Evolutionary conservation across 2,888 invertebrate species (phyloP).

Genomic region (Acanthosepion esculentum): DNA sequence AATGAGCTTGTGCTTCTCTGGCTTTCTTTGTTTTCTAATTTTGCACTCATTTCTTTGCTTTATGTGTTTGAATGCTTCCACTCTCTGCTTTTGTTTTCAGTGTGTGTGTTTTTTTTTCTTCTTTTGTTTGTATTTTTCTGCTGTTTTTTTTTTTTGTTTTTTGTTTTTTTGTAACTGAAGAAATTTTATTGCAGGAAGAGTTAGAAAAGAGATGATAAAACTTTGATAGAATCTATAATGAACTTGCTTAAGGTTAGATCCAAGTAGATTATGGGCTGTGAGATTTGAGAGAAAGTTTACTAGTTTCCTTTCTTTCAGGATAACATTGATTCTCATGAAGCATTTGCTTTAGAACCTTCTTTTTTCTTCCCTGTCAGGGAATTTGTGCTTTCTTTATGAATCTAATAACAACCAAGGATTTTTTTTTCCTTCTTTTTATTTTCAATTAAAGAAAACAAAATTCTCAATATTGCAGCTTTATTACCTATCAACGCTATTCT

Average conservation of each 20-base stretch:
- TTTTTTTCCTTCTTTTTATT: too few relatives aligned
- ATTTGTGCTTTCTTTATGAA: background rate
- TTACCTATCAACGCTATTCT: too few relatives aligned
- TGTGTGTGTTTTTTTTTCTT: background rate
- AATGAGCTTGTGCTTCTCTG: background rate
- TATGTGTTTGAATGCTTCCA: background rate
- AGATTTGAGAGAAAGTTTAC: background rate
- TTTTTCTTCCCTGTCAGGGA: background rate
- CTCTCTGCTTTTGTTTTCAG: constrained; percentile 35
- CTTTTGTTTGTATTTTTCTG: background rate
- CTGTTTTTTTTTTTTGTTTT: background rate
- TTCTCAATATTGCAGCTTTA: background rate
- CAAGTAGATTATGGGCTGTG: background rate
- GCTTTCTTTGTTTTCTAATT: background rate
- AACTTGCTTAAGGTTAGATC: background rate
- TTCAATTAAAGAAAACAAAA: background rate
- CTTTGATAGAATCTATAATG: background rate
- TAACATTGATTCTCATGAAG: background rate
- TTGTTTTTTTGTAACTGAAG: too few relatives aligned
- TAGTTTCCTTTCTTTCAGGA: background rate
- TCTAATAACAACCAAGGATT: background rate
- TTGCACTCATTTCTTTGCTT: constrained; percentile 19
- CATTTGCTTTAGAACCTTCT: background rate
- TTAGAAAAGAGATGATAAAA: background rate
- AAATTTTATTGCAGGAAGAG: background rate